A percentile compares a stretch with the other conserved stretches of the same genome.
phyloP scores from a whole-genome alignment of 2,797 vertebrate species.

The Alosa sapidissima region DNA sequence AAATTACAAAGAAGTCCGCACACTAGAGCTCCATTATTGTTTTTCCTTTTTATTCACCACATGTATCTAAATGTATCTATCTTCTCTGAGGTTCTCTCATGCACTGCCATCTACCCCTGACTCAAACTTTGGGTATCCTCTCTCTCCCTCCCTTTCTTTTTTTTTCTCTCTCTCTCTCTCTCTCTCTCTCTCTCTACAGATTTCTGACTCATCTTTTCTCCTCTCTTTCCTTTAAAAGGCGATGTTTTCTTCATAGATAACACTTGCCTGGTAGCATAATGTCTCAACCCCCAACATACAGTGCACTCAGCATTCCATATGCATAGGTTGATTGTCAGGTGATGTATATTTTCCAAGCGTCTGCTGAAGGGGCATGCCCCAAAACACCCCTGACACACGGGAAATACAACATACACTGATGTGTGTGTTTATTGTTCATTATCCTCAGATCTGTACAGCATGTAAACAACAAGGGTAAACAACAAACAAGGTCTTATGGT shows the following conservation, averaged over 20 bases:
- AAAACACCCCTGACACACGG: neutral
- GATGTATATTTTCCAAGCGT: neutral
- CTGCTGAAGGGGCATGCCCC: neutral
- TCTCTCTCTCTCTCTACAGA: neutral
- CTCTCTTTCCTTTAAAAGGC: constrained; percentile 6
- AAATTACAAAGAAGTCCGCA: too few relatives aligned
- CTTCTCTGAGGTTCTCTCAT: neutral
- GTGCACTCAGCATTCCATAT: neutral
- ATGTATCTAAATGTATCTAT: too few relatives aligned
- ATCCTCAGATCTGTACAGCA: neutral
- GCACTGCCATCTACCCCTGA: neutral
- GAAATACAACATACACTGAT: neutral
- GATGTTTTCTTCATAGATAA: neutral
- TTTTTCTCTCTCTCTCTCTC: neutral
- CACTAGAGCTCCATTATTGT: too few relatives aligned
- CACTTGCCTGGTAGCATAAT: neutral
- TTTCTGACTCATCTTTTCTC: constrained; percentile 3
- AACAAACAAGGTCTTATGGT: neutral
- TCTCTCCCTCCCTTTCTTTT: neutral
- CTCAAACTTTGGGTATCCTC: neutral
- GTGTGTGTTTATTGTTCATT: neutral
- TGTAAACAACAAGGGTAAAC: neutral
- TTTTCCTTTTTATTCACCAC: too few relatives aligned
- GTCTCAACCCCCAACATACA: neutral
- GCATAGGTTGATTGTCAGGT: neutral